Conservation (phyloP, 1,140 invertebrate species). For the Cydia fagiglandana region DNA sequence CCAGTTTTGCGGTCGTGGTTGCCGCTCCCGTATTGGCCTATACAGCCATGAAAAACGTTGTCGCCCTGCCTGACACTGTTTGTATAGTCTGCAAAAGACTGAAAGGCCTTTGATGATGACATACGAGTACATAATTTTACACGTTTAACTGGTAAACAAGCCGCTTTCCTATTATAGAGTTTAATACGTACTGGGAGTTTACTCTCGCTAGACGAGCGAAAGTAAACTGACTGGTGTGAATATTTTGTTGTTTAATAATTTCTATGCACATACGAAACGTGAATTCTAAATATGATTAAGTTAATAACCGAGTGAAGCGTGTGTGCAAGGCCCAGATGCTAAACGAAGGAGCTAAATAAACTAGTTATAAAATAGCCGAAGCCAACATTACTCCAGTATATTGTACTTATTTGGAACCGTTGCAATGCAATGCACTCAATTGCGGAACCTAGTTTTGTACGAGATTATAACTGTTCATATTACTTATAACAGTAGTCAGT, state of each 20-base stretch:
- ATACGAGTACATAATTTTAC: conserved; percentile 37
- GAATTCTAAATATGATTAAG: conserved; percentile 23
- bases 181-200: conserved; percentile 47
- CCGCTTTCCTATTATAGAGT: conserved; percentile 46
- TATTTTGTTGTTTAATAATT: conserved; percentile 38
- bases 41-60: no score
- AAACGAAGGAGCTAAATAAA: conserved; percentile 6
- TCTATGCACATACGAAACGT: conserved; percentile 12
- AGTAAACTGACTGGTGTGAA: conserved; percentile 49
- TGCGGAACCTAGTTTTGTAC: conserved; percentile 49
- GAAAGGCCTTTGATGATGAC: no score
- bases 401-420: conserved; percentile 37
- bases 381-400: background rate
- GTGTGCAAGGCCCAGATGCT: background rate
- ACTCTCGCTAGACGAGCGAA: conserved; percentile 60
- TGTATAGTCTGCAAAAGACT: no score
- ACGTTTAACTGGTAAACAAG: conserved; percentile 42
- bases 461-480: conserved; percentile 45
- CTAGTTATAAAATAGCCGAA: conserved; percentile 12
- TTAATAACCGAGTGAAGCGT: background rate
- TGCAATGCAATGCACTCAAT: conserved; percentile 43
- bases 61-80: no score
- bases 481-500: conserved; percentile 33
- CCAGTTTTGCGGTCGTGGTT: no score
- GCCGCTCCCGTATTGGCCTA: no score